Evolutionary conservation across 2,888 invertebrate species (phyloP), one percentile per base, ranked within the genome.

Genomic region (Fragum fragum): DNA sequence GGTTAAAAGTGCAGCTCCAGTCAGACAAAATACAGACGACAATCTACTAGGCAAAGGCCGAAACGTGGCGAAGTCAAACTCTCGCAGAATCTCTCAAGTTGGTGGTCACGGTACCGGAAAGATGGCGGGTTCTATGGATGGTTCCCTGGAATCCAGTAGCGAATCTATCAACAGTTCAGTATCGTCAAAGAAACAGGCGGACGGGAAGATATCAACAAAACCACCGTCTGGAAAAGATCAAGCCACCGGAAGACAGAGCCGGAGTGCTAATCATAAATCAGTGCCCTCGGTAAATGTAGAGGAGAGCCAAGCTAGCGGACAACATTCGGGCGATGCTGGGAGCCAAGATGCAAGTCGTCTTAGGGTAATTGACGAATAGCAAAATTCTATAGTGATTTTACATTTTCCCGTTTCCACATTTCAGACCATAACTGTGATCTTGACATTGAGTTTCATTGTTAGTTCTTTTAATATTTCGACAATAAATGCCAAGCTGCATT

Each of bases 141-240:
- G 82, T 21, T 85, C 89, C 16, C 77, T 89, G 21, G 88, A 81
- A 36, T 90, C 90, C 1, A 90, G 90, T 66, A 89, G 79, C 23
- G 90, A 90, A 69, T 90, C 90, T 57, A 81, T 89, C 16, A 85
- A 86, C 39, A 90, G 88, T 59, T 85, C 87, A n/a, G 83, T 72
- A 14, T 88, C 89, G n/a, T 85, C 87, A 9, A 90, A 85, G 75
- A 86, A 87, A 47, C 83, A 85, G n/a, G 79, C 83, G 7, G 86
- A 80, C 21, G 85, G 81, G 1, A 83, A 80, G 68, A 55, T 76
- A 21, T 69, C 57, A 26, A 36, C 36, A 26, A 79, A 74, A 66
- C 55, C 77, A n/a, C 32, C 53, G 47, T 63, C 68, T 16, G 66
- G 66, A 6, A 74, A 74, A 16, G 80, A 81, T 7, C 59, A 52